phyloP scores from a whole-genome alignment of 2,888 invertebrate species.

The Opisthograptis luteolata region DNA sequence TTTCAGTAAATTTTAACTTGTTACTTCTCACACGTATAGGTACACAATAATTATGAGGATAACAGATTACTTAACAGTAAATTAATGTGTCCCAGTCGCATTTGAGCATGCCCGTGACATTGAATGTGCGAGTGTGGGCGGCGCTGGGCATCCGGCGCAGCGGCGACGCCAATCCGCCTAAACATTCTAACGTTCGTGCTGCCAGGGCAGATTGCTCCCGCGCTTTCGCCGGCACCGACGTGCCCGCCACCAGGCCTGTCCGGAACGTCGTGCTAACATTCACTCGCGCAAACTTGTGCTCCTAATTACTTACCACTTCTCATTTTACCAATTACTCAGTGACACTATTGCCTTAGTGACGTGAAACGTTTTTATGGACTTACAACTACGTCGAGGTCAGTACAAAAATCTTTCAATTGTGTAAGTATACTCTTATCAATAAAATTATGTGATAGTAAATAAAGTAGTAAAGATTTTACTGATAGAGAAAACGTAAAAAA shows the following conservation, averaged over 20 bases:
- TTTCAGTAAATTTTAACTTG: no score
- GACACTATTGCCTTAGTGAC: slow-evolving; percentile 43
- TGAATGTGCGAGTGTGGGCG: neutral
- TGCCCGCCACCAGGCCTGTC: slow-evolving; percentile 42
- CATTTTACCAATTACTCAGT: slow-evolving; percentile 44
- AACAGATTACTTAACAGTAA: neutral
- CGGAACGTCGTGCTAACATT: slow-evolving; percentile 27
- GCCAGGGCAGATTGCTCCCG: slow-evolving; percentile 53
- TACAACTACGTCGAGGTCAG: slow-evolving; percentile 48
- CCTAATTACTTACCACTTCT: slow-evolving; percentile 43
- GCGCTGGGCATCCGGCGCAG: neutral
- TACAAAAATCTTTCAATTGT: slow-evolving; percentile 40
- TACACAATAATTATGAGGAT: no score
- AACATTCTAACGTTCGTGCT: slow-evolving; percentile 1
- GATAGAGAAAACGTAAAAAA: no score
- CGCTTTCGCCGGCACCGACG: slow-evolving; percentile 53
- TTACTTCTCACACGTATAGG: no score
- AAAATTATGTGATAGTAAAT: slow-evolving; percentile 53
- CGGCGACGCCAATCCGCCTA: slow-evolving; percentile 9
- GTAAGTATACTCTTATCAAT: slow-evolving; percentile 37
- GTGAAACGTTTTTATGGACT: slow-evolving; percentile 41
- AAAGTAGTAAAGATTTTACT: slow-evolving; percentile 55
- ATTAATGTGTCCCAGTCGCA: neutral
- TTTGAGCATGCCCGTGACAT: slow-evolving; percentile 11
- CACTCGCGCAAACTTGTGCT: slow-evolving; percentile 46